These are phyloP conservation scores for Petromus typicus DNA, from an alignment of 2,113 vertebrate species.

Conservation along the genomic window DNA sequence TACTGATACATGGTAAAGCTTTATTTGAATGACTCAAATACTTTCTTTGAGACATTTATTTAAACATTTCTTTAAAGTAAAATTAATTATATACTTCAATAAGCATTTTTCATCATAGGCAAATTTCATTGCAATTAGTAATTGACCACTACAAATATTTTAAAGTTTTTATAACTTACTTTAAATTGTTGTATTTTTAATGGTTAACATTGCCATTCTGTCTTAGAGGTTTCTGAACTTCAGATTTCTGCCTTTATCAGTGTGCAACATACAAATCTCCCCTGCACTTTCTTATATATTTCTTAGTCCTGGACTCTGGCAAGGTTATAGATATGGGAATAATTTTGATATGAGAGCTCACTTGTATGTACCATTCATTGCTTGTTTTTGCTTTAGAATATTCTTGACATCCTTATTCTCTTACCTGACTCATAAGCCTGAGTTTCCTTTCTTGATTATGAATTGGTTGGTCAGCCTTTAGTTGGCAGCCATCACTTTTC, in stretches of 20 bases:
- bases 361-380: neutral
- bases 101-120: neutral
- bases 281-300: neutral
- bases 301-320: neutral
- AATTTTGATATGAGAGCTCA: neutral
- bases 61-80: neutral
- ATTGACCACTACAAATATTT: neutral
- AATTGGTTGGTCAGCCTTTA: neutral
- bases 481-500: neutral
- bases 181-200: neutral
- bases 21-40: neutral
- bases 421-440: neutral
- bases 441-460: neutral
- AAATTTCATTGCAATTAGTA: neutral
- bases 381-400: neutral
- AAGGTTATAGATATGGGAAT: neutral
- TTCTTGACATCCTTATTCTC: neutral
- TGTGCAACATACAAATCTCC: neutral
- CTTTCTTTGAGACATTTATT: neutral
- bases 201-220: neutral
- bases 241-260: neutral
- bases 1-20: neutral
- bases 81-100: neutral
- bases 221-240: neutral
- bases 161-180: no score